phyloP scores from a whole-genome alignment of 1,140 invertebrate genomes.

The Cherax destructor region DNA sequence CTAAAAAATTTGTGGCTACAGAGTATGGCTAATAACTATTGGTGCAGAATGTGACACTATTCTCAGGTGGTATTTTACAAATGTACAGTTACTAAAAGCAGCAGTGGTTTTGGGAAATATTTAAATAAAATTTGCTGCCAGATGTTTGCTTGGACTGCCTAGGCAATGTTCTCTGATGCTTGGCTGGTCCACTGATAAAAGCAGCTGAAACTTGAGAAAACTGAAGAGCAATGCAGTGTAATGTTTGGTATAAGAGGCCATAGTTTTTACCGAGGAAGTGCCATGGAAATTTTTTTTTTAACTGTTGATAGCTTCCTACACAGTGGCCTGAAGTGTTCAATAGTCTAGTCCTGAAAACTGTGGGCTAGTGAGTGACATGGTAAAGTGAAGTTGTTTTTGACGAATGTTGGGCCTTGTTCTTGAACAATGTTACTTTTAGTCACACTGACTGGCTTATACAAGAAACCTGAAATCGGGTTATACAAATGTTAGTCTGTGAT shows the following conservation, averaged over 20 bases:
- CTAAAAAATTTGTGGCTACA: background rate
- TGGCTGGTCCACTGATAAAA: conserved; percentile 24
- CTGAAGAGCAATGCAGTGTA: background rate
- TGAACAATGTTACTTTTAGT: conserved; percentile 36
- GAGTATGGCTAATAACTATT: conserved; percentile 7
- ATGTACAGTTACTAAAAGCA: background rate
- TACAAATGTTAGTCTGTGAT: conserved; percentile 62
- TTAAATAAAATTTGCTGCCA: background rate
- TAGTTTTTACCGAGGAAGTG: conserved; percentile 19
- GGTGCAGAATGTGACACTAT: conserved; percentile 20
- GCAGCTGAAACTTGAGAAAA: conserved; percentile 48
- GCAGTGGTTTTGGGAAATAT: background rate
- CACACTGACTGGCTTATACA: conserved; percentile 28
- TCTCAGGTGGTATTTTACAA: conserved; percentile 55
- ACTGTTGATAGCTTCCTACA: background rate
- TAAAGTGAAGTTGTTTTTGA: background rate
- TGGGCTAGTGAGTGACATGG: background rate
- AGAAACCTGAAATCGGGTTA: conserved; percentile 49
- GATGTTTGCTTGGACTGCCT: conserved; percentile 27
- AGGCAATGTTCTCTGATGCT: conserved; percentile 27
- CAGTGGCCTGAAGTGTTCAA: background rate
- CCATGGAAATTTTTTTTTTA: conserved; percentile 3
- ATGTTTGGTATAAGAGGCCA: background rate
- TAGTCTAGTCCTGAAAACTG: background rate
- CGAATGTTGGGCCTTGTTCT: conserved; percentile 44